Base-by-base conservation (phyloP, 2,888 invertebrate species). In the Rhagophthalmus giganteus region DNA sequence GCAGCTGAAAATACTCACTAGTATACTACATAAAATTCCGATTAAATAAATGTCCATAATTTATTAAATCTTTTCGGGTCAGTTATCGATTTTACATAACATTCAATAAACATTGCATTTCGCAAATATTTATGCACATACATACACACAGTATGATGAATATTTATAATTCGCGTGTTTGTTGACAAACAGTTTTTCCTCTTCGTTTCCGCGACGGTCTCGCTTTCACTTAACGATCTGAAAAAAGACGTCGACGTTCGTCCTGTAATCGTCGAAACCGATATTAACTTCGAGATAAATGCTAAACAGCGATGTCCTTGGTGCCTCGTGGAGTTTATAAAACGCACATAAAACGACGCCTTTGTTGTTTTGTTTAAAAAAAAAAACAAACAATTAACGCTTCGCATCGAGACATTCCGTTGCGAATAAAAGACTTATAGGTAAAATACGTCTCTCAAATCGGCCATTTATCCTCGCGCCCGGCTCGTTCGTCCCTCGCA, bases 251-350 rank as follows among this genome's bases (percentile, higher is more conserved):
- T 9, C n/a, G 20, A 33, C n/a, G n/a, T n/a, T n/a, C 9, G 6
- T 20, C 9, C 9, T 9, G 26, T 25, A 13, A 1, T 12, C 26
- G 14, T 15, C 11, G 11, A 39, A 30, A 26, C 16, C 24, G 24
- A 40, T 20, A 20, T 31, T 40, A 32, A 38, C 16, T 32, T 32
- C 10, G 14, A 32, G 38, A 46, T 33, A 38, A 38, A 46, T 46
- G 31, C 40, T 42, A 44, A 50, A 50, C 37, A 50, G 15, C 32
- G 26, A 16, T 50, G 50, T 41, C 50, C 54, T 54, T 54, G 54
- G 26, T 41, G 54, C 54, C 54, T 50, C 54, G 54, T 54, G 54
- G 39, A 41, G 54, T 35, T 38, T 25, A 44, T 34, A 28, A 50
- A 45, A 31, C 25, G 37, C 24, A 35, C 33, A 30, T 35, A 51